These are phyloP conservation scores for Cardiocondyla obscurior DNA, from an alignment of 1,140 invertebrate species.

Conservation along the genomic window DNA sequence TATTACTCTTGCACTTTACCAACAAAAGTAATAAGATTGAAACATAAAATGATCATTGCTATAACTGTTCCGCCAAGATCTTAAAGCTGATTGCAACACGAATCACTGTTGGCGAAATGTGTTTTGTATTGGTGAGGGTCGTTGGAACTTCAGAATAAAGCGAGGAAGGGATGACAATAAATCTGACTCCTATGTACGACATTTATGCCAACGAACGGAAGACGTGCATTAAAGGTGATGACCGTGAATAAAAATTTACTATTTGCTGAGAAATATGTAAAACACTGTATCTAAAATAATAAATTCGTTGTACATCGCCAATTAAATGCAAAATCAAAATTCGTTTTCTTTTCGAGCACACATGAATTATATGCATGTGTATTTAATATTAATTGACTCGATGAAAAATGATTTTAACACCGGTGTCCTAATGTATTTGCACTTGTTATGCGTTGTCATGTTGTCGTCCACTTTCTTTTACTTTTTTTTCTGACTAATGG, in stretches of 20 bases:
- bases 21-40: conserved; percentile 31
- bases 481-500: conserved; percentile 27
- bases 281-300: not conserved
- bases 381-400: not conserved
- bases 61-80: conserved; percentile 19
- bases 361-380: not conserved
- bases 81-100: conserved; percentile 25
- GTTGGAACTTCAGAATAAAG: conserved; percentile 26
- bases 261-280: not conserved
- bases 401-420: not conserved
- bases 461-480: not conserved
- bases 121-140: conserved; percentile 14
- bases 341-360: not conserved
- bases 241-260: conserved; percentile 6
- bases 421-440: not conserved
- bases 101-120: conserved; percentile 3
- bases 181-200: conserved; percentile 7
- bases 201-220: not conserved
- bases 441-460: not conserved
- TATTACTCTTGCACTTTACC: not conserved
- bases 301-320: not conserved
- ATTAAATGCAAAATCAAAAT: not conserved
- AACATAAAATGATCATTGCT: conserved; percentile 32
- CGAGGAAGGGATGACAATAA: not conserved
- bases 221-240: not conserved